phyloP scores from a whole-genome alignment of 2,797 vertebrate genomes.

The Squalus acanthias region DNA sequence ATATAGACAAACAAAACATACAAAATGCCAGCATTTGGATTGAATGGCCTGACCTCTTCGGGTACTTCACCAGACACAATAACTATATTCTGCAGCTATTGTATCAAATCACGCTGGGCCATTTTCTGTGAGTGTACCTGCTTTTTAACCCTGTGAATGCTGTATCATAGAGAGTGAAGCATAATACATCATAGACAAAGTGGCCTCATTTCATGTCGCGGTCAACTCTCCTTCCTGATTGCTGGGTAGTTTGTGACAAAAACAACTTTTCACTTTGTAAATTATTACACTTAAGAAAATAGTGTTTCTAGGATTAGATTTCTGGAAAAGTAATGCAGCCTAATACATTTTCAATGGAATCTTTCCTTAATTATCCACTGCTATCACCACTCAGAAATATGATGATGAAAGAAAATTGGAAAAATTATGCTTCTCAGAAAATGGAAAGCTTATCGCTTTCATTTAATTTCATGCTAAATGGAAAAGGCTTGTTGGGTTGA shows the following conservation, averaged over 20 bases:
- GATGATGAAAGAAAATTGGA: not conserved
- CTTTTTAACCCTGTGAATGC: not conserved
- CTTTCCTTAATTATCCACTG: not conserved
- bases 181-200: not conserved
- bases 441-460: not conserved
- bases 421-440: not conserved
- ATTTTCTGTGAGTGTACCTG: not conserved
- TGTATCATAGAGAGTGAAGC: not conserved
- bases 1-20: not conserved
- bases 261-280: not conserved
- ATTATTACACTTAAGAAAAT: not conserved
- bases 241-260: not conserved
- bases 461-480: not conserved
- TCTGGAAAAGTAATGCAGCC: not conserved
- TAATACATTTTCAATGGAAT: not conserved
- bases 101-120: not conserved
- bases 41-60: not conserved
- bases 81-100: not conserved
- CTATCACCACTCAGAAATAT: not conserved
- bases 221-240: not conserved
- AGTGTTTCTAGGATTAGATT: not conserved
- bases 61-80: not conserved
- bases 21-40: not conserved
- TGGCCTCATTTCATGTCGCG: not conserved
- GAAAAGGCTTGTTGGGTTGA: not conserved